Percentiles rank a stretch among this genome's conserved stretches.
phyloP scores from a whole-genome alignment of 1,140 invertebrate genomes.

The Zaprionus capensis region DNA sequence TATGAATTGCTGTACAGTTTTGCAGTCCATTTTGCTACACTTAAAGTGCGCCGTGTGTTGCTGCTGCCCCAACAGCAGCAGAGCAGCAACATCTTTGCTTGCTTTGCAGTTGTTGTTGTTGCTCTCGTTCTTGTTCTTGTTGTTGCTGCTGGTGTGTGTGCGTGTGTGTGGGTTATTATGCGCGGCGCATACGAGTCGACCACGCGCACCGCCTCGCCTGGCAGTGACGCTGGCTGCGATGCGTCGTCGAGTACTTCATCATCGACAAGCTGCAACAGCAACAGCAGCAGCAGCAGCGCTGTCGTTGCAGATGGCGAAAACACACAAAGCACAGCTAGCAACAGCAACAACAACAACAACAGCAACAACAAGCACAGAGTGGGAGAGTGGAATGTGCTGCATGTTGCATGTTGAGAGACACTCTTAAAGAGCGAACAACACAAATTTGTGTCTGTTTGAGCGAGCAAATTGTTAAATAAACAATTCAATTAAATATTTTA shows the following conservation, averaged over 20 bases:
- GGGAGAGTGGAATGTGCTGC: conserved; percentile 10
- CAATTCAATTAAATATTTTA: too few relatives aligned
- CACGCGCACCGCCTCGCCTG: conserved; percentile 1
- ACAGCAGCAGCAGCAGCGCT: background rate
- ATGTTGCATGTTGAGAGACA: conserved; percentile 1
- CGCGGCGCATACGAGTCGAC: conserved; percentile 48
- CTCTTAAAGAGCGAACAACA: conserved; percentile 8
- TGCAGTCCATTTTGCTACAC: conserved; percentile 78
- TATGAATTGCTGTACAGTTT: conserved; percentile 69
- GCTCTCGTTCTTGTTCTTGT: conserved; percentile 6
- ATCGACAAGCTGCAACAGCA: conserved; percentile 65
- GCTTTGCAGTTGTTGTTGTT: conserved; percentile 29
- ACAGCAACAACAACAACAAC: conserved; percentile 43
- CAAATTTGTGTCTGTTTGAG: background rate
- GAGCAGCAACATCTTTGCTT: conserved; percentile 25
- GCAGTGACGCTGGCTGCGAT: background rate
- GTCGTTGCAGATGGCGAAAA: conserved; percentile 63
- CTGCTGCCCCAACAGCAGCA: conserved; percentile 34
- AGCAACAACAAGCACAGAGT: conserved; percentile 22
- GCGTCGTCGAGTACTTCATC: conserved; percentile 71
- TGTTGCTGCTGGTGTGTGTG: conserved; percentile 9
- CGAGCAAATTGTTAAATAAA: background rate
- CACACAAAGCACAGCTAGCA: conserved; percentile 60
- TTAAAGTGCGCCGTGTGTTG: conserved; percentile 75
- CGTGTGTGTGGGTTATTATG: conserved; percentile 42